Evolutionary conservation across 2,888 invertebrate genomes (phyloP), one percentile per base, ranked within the genome.

Genomic region (Dioctria rufipes): DNA sequence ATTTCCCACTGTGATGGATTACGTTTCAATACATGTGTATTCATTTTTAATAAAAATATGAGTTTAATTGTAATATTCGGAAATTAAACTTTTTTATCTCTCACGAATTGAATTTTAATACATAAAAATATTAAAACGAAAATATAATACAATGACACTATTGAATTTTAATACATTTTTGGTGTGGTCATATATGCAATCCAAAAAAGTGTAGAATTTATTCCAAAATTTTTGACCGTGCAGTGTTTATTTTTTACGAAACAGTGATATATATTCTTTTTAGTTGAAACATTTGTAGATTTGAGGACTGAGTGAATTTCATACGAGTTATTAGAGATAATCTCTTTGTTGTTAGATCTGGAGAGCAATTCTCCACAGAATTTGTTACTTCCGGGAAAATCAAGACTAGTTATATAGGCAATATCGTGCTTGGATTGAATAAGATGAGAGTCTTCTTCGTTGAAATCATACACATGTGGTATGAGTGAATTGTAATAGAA

Each of bases 241-340:
- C n/a, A 49, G 11, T 25, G 25, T 25, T 63, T 78, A 40, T 46
- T 13, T 58, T 80, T 81, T 37, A 81, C 71, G 43, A 81, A 81
- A 40, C 78, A 81, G 13, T 81, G 67, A 42, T 60, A 78, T 43
- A 71, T 69, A 0, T 6, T 42, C 40, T 78, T 60, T 6, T 73
- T 25, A 3, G 9, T 73, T 42, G 13, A 49, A 11, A 11, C 67
- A 46, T 51, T 39, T 8, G 3, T 54, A 13, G 77, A 60, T 80
- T 80, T 80, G 13, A 49, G 61, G 43, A 46, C 65, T 11, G 79
- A 81, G 51, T 46, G 66, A n/a, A 81, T 43, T 40, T 66, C 79
- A 46, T 81, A 25, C 5, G 46, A n/a, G 40, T 5, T 39, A 37
- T 60, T 61, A 67, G n/a, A 54, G 3, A 78, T 43, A 65, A 65